phyloP scores from a whole-genome alignment of 2,797 vertebrate genomes.

The Chelonia mydas region DNA sequence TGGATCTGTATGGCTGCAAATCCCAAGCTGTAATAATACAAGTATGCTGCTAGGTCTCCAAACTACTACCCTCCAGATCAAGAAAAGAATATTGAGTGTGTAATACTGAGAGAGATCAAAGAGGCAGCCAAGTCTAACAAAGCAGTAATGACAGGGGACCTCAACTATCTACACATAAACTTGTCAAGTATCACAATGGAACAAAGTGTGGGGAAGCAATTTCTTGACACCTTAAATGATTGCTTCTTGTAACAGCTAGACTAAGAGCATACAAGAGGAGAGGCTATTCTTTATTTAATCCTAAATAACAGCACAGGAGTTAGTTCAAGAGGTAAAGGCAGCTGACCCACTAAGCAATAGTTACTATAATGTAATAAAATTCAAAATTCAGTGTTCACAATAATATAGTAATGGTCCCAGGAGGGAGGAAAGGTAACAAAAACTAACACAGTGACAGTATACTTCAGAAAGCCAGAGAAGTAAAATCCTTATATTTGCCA shows the following conservation, averaged over 20 bases:
- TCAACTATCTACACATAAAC: not conserved
- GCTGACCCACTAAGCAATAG: not conserved
- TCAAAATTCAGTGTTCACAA: not conserved
- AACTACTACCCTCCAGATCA: not conserved
- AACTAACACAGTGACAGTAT: accelerated
- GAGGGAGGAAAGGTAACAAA: not conserved
- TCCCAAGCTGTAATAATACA: not conserved
- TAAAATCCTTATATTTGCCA: not conserved
- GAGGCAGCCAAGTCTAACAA: not conserved
- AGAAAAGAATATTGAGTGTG: accelerated
- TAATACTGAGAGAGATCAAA: not conserved
- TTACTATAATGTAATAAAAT: not conserved
- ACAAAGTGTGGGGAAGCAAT: not conserved
- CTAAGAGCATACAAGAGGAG: not conserved
- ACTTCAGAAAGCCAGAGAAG: not conserved
- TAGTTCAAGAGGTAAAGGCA: not conserved
- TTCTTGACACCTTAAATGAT: not conserved
- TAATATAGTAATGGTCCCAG: not conserved
- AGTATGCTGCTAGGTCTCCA: accelerated
- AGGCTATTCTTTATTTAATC: not conserved
- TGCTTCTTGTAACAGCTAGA: not conserved
- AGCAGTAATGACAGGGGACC: not conserved
- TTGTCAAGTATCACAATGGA: not conserved
- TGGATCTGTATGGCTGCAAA: accelerated
- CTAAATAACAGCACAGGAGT: accelerated